Evolutionary conservation across 2,113 vertebrate species (phyloP), one percentile per base, ranked within the genome.

Genomic region (Percina caprodes): DNA sequence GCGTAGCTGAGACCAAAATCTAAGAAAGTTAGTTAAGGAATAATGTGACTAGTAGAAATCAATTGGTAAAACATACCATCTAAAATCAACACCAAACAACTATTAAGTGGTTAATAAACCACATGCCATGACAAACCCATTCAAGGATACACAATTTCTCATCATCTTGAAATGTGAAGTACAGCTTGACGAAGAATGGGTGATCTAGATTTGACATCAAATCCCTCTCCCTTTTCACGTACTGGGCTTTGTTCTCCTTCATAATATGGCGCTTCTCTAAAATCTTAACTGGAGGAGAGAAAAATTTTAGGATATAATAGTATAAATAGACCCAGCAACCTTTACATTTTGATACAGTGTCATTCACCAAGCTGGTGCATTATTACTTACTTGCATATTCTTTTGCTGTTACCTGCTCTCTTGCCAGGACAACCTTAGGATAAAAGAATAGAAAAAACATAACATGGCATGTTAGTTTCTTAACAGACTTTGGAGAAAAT

Each of bases 1-100:
- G 98, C 98, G 78, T 99, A 99, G 92, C 98, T 99, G 86, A 99
- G 97, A 78, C 98, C 98, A 95, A 99, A 99, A 96, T 99, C 98
- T 99, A 91, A 85, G 74, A 89, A n/a, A 16, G 4, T 2, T 23
- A 33, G 91, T 94, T 94, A 93, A 96, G 93, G 91, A 92, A 89
- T 8, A 65, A 1, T 24, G 15, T 8, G 4, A 39, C 19, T 42
- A 65, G 5, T 16, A 48, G 23, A 74, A 56, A 30, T 39, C 1
- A 33, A 55, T 21, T 59, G 23, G 39, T 15, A n/a, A 59, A 18
- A 52, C 30, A 0, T 8, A 51, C 10, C 9, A 16, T 5, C 1
- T 15, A 6, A 13, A 1, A n/a, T 6, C n/a, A 19, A 63, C 24
- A 80, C 26, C 76, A 39, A 55, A 62, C 7, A 67, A 9, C 1